These are phyloP conservation scores for Apis florea DNA, from an alignment of 1,140 invertebrate genomes.

Conservation along the genomic window DNA sequence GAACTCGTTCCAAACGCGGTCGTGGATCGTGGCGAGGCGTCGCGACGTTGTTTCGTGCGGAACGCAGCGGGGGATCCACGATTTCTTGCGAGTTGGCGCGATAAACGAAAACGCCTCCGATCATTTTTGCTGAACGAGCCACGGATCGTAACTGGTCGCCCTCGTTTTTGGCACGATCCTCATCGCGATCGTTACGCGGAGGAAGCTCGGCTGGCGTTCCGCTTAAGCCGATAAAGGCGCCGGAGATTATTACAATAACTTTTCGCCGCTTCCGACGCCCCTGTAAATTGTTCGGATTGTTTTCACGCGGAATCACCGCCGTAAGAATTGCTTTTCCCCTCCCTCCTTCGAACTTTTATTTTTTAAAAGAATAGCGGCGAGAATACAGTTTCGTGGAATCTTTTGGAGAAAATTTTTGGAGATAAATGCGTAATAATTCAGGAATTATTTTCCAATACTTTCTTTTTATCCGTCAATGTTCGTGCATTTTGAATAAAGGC, in stretches of 20 bases:
- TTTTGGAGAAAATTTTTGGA: neutral
- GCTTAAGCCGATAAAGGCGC: constrained; percentile 62
- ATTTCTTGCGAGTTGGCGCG: constrained; percentile 34
- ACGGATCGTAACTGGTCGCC: constrained; percentile 20
- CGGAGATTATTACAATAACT: constrained; percentile 63
- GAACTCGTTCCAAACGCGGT: neutral
- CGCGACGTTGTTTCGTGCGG: neutral
- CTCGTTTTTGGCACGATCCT: constrained; percentile 57
- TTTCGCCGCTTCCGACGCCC: neutral
- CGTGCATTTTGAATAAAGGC: neutral
- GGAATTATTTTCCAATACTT: neutral
- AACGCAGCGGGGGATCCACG: constrained; percentile 21
- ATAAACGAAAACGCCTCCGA: constrained; percentile 49
- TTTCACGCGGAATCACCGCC: constrained; percentile 38
- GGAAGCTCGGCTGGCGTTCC: constrained; percentile 53
- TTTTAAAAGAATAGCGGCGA: neutral
- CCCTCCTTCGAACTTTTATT: neutral
- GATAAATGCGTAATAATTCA: neutral
- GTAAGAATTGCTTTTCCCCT: neutral
- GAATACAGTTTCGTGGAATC: neutral
- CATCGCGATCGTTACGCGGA: constrained; percentile 47
- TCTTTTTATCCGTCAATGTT: neutral
- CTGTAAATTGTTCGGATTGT: constrained; percentile 44
- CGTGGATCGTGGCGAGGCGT: neutral
- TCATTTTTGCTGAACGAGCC: constrained; percentile 48